Evolutionary conservation across 2,888 invertebrate genomes (phyloP), one percentile per base, ranked within the genome.

Genomic region (Mythimna ferrago): DNA sequence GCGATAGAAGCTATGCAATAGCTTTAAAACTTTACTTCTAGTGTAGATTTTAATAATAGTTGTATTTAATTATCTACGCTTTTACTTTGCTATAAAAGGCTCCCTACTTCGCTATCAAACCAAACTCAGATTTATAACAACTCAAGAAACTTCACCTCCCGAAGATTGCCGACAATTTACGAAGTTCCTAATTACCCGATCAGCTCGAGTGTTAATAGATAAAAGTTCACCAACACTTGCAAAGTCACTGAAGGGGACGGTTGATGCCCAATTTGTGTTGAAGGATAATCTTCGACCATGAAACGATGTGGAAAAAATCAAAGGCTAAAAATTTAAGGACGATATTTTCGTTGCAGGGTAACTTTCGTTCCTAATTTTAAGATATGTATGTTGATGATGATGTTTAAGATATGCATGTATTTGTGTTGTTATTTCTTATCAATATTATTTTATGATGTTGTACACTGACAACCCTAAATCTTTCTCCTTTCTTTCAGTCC

Each of bases 101-200:
- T 9, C 14, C 6, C 4, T 0, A 38, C 38, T 38, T 38, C 0
- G 4, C 21, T 54, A 60, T 58, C 26, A 44, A 48, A 60, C 14
- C 11, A 11, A 63, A 56, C 66, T 54, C 3, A 41, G 7, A 80
- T 70, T 1, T 26, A 60, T 58, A 57, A 32, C 53, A 64, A 26
- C 60, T 21, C 2, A 64, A 53, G 51, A 54, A 61, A 67, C 26
- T 71, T 41, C 11, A 16, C 26, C 5, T 38, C 2, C 51, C 63
- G 64, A 67, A 80, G 57, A 76, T 66, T 53, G 58, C 78, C 60
- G 54, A 70, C 48, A 60, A 65, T 26, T 53, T 41, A 38, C 64
- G 53, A 80, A 76, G 60, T 76, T 80, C 61, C 32, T 80, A 80
- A 79, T 79, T 71, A 76, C 71, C 76, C 67, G 71, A 67, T 54